These are phyloP conservation scores for Wiebesia pumilae DNA, from an alignment of 1,140 invertebrate species.

Conservation along the genomic window DNA sequence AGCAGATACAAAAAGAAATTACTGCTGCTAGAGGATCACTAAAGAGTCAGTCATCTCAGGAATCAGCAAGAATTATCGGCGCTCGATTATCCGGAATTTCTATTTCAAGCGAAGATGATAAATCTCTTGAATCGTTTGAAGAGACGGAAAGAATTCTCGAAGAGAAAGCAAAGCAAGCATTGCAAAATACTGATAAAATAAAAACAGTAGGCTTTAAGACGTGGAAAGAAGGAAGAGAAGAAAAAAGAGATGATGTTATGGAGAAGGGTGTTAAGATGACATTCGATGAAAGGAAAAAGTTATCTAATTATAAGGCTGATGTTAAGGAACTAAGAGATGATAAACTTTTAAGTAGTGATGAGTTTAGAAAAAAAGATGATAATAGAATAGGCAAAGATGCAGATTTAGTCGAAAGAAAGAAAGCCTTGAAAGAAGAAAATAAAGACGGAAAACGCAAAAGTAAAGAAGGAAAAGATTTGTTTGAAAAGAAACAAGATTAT, in stretches of 20 bases:
- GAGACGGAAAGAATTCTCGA: conserved; percentile 37
- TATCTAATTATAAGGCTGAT: neutral
- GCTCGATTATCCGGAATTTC: conserved; percentile 47
- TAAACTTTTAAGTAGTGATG: conserved; percentile 13
- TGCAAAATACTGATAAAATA: neutral
- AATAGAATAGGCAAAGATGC: conserved; percentile 42
- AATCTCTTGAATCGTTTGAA: conserved; percentile 39
- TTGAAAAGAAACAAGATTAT: conserved; percentile 29
- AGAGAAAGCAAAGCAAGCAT: conserved; percentile 18
- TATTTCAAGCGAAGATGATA: conserved; percentile 40
- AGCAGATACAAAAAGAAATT: conserved; percentile 72
- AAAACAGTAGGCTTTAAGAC: neutral
- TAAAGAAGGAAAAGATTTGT: conserved; percentile 25
- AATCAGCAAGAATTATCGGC: neutral
- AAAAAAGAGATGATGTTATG: conserved; percentile 40
- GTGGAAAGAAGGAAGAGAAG: conserved; percentile 33
- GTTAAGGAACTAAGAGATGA: conserved; percentile 16
- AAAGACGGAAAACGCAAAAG: conserved; percentile 31
- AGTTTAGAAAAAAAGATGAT: neutral
- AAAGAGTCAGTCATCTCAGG: conserved; percentile 54
- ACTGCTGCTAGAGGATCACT: conserved; percentile 52
- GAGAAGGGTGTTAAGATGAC: conserved; percentile 20
- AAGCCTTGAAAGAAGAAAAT: conserved; percentile 42
- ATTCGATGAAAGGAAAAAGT: conserved; percentile 1
- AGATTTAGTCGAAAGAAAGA: conserved; percentile 33